Conservation (phyloP, 1,140 invertebrate genomes). For the honey bee (Apis mellifera) region Amel_HAv3.1 CM009931.2:4786001-4786500, state of each 20-base stretch:
- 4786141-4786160: neutral
- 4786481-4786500: conserved; percentile 13
- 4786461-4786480: conserved; percentile 1
- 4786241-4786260: conserved; percentile 74
- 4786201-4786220: conserved; percentile 68
- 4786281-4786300: conserved; percentile 64
- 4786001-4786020: too few relatives aligned
- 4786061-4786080: too few relatives aligned
- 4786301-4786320: conserved; percentile 16
- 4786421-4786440: neutral
- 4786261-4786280: conserved; percentile 74
- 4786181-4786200: conserved; percentile 31
- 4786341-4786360: conserved; percentile 61
- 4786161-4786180: neutral
- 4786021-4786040: too few relatives aligned
- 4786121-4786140: neutral
- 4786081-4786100: too few relatives aligned
- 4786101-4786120: too few relatives aligned
- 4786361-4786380: conserved; percentile 58
- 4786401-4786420: conserved; percentile 52
- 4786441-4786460: neutral
- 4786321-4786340: neutral
- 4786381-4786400: conserved; percentile 59
- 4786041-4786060: too few relatives aligned
- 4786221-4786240: conserved; percentile 72